A percentile compares a stretch with the other conserved stretches of the same genome.
Evolutionary conservation across 2,888 invertebrate species (phyloP).

Genomic region (Hirtodrosophila histrioides): DNA sequence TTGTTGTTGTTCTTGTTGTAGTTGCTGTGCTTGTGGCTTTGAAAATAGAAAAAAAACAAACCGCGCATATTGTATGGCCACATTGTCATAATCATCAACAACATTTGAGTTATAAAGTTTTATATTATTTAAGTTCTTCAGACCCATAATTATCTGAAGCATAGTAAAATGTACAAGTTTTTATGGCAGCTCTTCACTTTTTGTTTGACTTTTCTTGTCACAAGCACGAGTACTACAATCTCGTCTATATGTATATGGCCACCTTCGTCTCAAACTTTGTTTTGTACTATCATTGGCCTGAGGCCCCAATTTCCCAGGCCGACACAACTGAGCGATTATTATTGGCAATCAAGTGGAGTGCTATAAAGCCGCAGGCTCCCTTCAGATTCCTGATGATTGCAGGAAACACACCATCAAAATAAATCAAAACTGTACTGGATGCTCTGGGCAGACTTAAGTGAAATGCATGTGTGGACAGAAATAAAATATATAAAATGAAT

Average conservation of each 20-base stretch:
- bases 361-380: conserved; percentile 52
- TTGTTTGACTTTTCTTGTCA: conserved; percentile 18
- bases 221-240: conserved; percentile 9
- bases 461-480: conserved; percentile 15
- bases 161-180: conserved; percentile 38
- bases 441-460: conserved; percentile 17
- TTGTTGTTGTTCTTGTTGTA: conserved; percentile 16
- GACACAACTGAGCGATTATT: conserved; percentile 51
- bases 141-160: conserved; percentile 45
- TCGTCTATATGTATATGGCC: background rate
- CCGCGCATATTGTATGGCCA: conserved; percentile 52
- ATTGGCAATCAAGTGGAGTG: conserved; percentile 75
- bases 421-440: conserved; percentile 34
- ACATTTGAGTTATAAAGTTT: conserved; percentile 72
- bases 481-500: background rate
- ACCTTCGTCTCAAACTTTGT: background rate
- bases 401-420: conserved; percentile 47
- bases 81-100: conserved; percentile 62
- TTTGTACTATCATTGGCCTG: conserved; percentile 14
- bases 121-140: conserved; percentile 65
- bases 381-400: conserved; percentile 38
- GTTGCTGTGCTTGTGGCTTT: conserved; percentile 30
- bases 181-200: conserved; percentile 23
- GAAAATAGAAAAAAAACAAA: conserved; percentile 36
- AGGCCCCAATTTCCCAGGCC: conserved; percentile 32